Base-by-base conservation (phyloP, 2,797 vertebrate species). In the Tarsius wallacei region DNA sequence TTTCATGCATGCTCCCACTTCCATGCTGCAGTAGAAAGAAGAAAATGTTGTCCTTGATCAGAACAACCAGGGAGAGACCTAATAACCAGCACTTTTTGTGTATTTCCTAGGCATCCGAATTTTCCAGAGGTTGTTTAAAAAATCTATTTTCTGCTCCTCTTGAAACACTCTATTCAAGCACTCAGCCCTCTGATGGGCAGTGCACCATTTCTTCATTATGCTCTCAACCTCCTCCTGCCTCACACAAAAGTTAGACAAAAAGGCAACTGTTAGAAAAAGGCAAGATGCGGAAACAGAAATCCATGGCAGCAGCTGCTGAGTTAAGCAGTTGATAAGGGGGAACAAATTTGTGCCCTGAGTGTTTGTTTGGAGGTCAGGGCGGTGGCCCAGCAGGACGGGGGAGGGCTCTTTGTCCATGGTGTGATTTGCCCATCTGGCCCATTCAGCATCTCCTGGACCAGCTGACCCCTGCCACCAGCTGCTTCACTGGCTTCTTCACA, bases 341-440 rank as follows among this genome's bases (percentile, higher is more conserved):
- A 96, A 11, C 88, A 95, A 98, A 96, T 97, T 64, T 96, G 81
- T 87, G 87, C 61, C 61, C 87, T 90, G 31, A 12, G 22, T 66
- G 61, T 97, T 97, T 98, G 94, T 94, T 90, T 97, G 91, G 96
- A 96, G 97, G 84, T 86, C 87, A 63, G 73, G 94, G 90, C 47
- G 19, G 82, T 64, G 36, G 57, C 86, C 66, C 90, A 84, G 86
- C 42, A 8, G 81, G 86, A 85, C 36, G 55, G 77, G 7, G 49
- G 47, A 49, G 31, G 42, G 70, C 42, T 57, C 63, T 98, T 98
- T 96, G 90, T 95, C 87, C 66, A 4, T 0, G 0, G 21, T 76
- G 59, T 0, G 49, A 89, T 97, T 90, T 28, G 57, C 55, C 90
- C 92, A 85, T 96, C 96, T 94, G 96, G 95, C 68, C 93, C 89